Evolutionary conservation across 1,140 invertebrate genomes (phyloP), one percentile per base, ranked within the genome.

Genomic region (Agraylea sexmaculata): DNA sequence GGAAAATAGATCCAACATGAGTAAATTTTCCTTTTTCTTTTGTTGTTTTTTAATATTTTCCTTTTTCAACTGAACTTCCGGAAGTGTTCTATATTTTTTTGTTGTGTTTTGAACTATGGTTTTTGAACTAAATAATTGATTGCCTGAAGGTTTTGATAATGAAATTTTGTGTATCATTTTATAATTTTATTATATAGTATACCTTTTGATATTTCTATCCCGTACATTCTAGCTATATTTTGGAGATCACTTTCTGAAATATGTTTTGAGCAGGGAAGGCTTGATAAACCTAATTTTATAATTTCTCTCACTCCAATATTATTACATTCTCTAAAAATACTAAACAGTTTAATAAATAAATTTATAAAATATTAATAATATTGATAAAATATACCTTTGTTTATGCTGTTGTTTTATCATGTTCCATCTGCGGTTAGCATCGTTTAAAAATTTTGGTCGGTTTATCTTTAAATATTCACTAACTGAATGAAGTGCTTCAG

Each of bases 1-100:
- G 54, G 59, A 61, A 54, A 65, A 67, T 34, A 67, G 55, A 49
- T 57, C 56, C 4, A 62, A 60, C 60, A 65, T 64, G 12, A 65
- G 37, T 38, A 63, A 55, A 53, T 67, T 67, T 11, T 60, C 62
- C 44, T 59, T 66, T 40, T 62, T 66, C 0, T 58, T 56, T 27
- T 55, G 57, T 39, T 64, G 55, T 34, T 64, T 67, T 31, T 55
- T 62, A n/a, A 50, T 39, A 16, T 60, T 54, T n/a, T 61, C 58
- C 42, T 62, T 64, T 40, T 60, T 64, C 11, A 49, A 48, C 7
- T 55, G 45, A 4, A 63, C 58, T 56, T 65, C 62, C 0, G 64
- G 60, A 33, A 65, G 46, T 2, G 57, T 60, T 43, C 62, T 64
- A 49, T 64, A 67, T 30, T 62, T 63, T 45, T 55, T 21, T 16